A percentile compares a stretch with the other conserved stretches of the same genome.
Evolutionary conservation across 2,113 vertebrate species (phyloP).

Genomic region (Chlorocebus sabaeus): DNA sequence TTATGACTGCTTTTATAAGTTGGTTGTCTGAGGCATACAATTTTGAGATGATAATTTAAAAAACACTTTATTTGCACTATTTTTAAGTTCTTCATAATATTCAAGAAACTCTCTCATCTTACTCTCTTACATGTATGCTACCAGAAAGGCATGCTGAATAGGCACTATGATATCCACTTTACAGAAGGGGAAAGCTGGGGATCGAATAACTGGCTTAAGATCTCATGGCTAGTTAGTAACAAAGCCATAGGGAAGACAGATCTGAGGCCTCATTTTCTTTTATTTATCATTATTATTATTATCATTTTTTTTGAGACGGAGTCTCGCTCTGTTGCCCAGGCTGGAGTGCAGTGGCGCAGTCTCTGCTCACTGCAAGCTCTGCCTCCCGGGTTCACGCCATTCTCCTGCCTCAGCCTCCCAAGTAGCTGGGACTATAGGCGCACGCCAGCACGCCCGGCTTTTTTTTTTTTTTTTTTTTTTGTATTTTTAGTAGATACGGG

Average conservation of each 20-base stretch:
- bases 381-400: too few species aligned
- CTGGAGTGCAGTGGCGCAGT: too few species aligned
- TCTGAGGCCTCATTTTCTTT: neutral
- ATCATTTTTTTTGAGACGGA: neutral
- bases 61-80: neutral
- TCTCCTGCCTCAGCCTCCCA: too few species aligned
- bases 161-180: neutral
- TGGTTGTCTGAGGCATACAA: neutral
- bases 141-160: neutral
- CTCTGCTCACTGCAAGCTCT: too few species aligned
- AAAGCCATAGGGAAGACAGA: neutral
- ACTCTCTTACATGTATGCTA: neutral
- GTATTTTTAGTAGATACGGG: too few species aligned
- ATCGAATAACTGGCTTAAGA: neutral
- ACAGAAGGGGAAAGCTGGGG: neutral
- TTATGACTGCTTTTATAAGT: neutral
- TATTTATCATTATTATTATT: neutral
- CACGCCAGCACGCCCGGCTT: rapidly evolving
- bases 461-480: too few species aligned
- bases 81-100: constrained; percentile 25
- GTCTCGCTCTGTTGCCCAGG: too few species aligned
- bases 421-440: too few species aligned
- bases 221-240: neutral
- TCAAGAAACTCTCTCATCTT: neutral
- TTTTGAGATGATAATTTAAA: constrained; percentile 19